phyloP scores from a whole-genome alignment of 2,113 vertebrate genomes.

The Typhlomys cinereus region DNA sequence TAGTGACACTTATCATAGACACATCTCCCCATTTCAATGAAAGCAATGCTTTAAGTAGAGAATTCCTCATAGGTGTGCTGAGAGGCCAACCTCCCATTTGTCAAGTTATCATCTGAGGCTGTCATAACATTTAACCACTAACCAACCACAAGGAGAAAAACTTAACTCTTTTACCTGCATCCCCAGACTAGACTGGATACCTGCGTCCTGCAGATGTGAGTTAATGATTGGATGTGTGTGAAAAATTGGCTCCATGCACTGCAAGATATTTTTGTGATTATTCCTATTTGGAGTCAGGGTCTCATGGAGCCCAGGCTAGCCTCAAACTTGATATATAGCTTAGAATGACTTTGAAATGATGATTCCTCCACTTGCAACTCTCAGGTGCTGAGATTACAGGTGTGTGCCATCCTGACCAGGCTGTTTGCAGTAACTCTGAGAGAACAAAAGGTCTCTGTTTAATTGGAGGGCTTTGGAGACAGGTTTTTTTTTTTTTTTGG shows the following conservation, averaged over 20 bases:
- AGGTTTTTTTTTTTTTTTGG: neutral
- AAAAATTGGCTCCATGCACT: neutral
- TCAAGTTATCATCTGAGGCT: no score
- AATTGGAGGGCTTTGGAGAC: neutral
- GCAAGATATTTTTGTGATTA: neutral
- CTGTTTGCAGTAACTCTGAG: neutral
- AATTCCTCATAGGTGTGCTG: no score
- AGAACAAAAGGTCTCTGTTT: neutral
- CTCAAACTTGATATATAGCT: neutral
- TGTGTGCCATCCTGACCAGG: neutral
- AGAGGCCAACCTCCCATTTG: no score
- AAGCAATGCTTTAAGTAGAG: no score
- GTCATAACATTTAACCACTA: no score
- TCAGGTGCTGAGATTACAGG: neutral
- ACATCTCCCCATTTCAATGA: no score
- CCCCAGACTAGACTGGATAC: neutral
- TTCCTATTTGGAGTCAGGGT: neutral
- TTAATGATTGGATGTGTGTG: neutral
- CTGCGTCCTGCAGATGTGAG: no score
- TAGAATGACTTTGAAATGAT: neutral
- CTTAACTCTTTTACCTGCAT: neutral
- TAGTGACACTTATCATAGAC: no score
- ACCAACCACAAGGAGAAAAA: neutral
- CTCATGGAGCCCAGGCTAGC: neutral
- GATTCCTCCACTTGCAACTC: neutral